Evolutionary conservation across 2,888 invertebrate genomes (phyloP), one percentile per base, ranked within the genome.

Genomic region (Drosophila parthenogenetica): DNA sequence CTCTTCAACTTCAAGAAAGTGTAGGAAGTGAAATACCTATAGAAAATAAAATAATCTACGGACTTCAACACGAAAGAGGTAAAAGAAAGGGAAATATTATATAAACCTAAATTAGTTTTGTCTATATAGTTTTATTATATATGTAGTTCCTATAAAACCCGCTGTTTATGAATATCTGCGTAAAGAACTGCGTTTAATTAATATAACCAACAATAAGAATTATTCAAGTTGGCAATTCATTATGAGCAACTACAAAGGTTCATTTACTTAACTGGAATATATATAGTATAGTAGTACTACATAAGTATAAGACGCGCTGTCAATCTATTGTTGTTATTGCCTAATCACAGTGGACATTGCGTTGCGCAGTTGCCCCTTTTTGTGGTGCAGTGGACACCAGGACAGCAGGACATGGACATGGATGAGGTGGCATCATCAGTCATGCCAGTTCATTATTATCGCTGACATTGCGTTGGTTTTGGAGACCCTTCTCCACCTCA

Each of bases 371-470:
- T 59, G 43, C 64, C 32, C 32, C 53, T 46, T 51, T 68, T 63
- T 40, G 40, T 35, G 59, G 17, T 42, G 55, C 53, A 64, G 29
- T 29, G 14, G 19, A 14, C 13, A 19, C 16, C 14, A 14, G n/a
- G 22, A 16, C 10, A 4, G n/a, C n/a, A n/a, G 29, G 11, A 67
- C 2, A 22, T 4, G 19, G 29, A 19, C 11, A 11, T n/a, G 35
- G 35, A 16, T 48, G 46, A 48, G 62, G 74, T 64, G 73, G 68
- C 75, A 87, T 84, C 89, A 84, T 84, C 87, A 87, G 83, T 89
- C 83, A 89, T 84, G 82, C 73, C 67, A 87, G 89, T 89, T 84
- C 83, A 84, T 84, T 84, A 84, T 84, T 85, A 85, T 85, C 81
- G 86, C 82, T 81, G 89, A 77, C 87, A 81, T 63, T 67, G 78